Evolutionary conservation across 2,113 vertebrate genomes (phyloP), one percentile per base, ranked within the genome.

Genomic region (Morone saxatilis): DNA sequence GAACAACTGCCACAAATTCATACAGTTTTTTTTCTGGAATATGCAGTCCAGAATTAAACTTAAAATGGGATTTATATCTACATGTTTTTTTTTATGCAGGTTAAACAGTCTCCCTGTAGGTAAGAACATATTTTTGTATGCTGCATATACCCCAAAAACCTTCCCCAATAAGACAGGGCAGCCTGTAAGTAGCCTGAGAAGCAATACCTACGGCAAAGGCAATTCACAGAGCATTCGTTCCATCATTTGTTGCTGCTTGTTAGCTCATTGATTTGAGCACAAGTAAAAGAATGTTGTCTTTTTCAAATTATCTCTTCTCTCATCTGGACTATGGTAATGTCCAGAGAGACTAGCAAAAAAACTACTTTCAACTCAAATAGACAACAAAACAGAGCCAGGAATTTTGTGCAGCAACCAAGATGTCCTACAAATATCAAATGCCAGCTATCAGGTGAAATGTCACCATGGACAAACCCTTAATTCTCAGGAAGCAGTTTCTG

Each of bases 351-450:
- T 41, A 65, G 45, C 38, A 40, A 43, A 62, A 63, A 63, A 1
- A 22, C 12, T 4, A 38, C 62, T 47, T 45, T 67, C 12, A 66
- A 61, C 13, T 22, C 47, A 45, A 54, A 47, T 10, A 45, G 14
- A 63, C 19, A 7, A 20, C 13, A 53, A 31, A 57, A 51, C 20
- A 53, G 22, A 47, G 57, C 7, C n/a, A 60, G 17, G 12, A 36
- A 6, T 56, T 41, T 22, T 63, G 41, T 56, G 48, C 54, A 50
- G 41, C 72, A 61, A 56, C 73, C 43, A 68, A 54, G 68, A 63
- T 76, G 72, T 72, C 72, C 68, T 76, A 50, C 22, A 53, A 14
- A 59, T 50, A 83, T 77, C 56, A 59, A 69, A 73, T 78, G 62
- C 50, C 56, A 74, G 43, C 47, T 53, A 69, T 78, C 54, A 70